Evolutionary conservation across 2,888 invertebrate genomes (phyloP), one percentile per base, ranked within the genome.

Genomic region (Pseudococcus jackbeardsleyi): DNA sequence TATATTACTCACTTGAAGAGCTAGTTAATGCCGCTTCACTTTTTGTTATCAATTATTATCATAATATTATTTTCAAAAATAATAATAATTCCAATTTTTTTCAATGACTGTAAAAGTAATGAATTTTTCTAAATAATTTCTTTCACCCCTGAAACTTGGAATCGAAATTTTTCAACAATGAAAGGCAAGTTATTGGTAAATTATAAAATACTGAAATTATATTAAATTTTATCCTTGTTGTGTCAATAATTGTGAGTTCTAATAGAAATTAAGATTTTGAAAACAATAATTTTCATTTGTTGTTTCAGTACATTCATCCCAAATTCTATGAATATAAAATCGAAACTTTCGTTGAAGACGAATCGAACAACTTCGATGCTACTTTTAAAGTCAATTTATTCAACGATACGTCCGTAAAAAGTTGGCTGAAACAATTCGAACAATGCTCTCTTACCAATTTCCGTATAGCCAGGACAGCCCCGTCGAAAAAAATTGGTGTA

Each of bases 301-400:
- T 82, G 9, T 46, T 19, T n/a, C 19, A 82, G 79, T 46, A 82
- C 17, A 46, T 82, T 1, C 79, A 46, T 82, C 79, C 79, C n/a
- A 82, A 82, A 19, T 82, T 46, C 46, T 82, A 82, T 22, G 46
- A 82, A 46, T 82, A 82, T 12, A 82, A 82, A 15, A 82, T 82
- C 4, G 79, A 33, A n/a, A 19, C 9, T 19, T 82, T 19, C 11
- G 46, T 46, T 6, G 46, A 19, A 46, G 33, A 26, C 6, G 33
- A 26, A 33, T 72, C 72, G 33, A 82, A 82, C 26, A 46, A 82
- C 19, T 82, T 82, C 19, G 79, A 82, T 9, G 79, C 79, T 11
- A 46, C 19, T 17, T 82, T 82, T 22, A 46, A 19, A 46, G 79
- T 82, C 9, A 82, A 82, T 82, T 82, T 82, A 46, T 46, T 82